Conservation (phyloP, 1,140 invertebrate genomes). For the Brachionus calyciflorus region DNA sequence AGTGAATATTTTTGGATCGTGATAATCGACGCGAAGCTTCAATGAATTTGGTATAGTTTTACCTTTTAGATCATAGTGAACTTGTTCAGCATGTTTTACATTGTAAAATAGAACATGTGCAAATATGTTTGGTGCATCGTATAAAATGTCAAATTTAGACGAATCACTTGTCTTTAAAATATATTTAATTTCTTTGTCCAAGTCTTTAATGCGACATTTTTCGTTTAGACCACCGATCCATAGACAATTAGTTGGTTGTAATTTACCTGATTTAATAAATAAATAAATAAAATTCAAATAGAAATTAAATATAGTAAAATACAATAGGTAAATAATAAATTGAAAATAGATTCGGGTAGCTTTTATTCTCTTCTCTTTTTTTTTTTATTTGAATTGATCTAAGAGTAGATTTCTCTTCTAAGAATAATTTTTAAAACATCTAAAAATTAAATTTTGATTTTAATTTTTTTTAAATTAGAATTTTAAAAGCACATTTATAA, state of each 20-base stretch:
- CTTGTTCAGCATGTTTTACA: constrained; percentile 25
- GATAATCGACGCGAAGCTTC: constrained; percentile 14
- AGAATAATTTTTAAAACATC: too few species aligned
- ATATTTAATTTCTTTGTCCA: constrained; percentile 2
- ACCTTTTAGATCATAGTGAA: not conserved
- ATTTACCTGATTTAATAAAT: constrained; percentile 34
- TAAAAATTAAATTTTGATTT: too few species aligned
- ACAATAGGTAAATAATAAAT: too few species aligned
- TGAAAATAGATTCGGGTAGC: too few species aligned
- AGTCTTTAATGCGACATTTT: not conserved
- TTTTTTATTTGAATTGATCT: too few species aligned
- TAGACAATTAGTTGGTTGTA: constrained; percentile 37
- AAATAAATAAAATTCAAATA: not conserved
- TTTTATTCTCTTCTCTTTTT: too few species aligned
- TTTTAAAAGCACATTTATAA: too few species aligned
- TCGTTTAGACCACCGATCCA: constrained; percentile 33
- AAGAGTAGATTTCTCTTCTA: too few species aligned
- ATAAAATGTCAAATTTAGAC: constrained; percentile 3
- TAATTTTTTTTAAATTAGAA: too few species aligned
- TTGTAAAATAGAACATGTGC: constrained; percentile 30
- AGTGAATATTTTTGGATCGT: constrained; percentile 41
- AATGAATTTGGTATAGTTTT: not conserved
- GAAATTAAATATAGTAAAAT: not conserved
- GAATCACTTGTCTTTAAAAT: constrained; percentile 15
- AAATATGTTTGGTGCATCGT: not conserved